These are phyloP conservation scores for Sus scrofa DNA, from an alignment of 2,113 vertebrate genomes.

Conservation along the genomic window T2T-Sscrofa CM000823.6:49278001-49278500, in stretches of 20 bases:
- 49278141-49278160: constrained; percentile 78
- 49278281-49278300: neutral
- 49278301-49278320: constrained; percentile 38
- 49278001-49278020: constrained; percentile 81
- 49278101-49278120: constrained; percentile 74
- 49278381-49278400: neutral
- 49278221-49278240: neutral
- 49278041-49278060: constrained; percentile 82
- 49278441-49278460: constrained; percentile 1
- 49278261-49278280: neutral
- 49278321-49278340: neutral
- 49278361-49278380: constrained; percentile 19
- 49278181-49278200: neutral
- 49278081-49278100: constrained; percentile 62
- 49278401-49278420: constrained; percentile 21
- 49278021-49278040: constrained; percentile 78
- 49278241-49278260: neutral
- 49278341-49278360: constrained; percentile 27
- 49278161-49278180: neutral
- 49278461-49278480: neutral
- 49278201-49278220: constrained; percentile 57
- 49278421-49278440: constrained; percentile 53
- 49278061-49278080: constrained; percentile 76
- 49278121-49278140: constrained; percentile 67
- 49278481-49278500: constrained; percentile 48